phyloP scores from a whole-genome alignment of 2,888 invertebrate genomes.

The Campaea margaritaria region DNA sequence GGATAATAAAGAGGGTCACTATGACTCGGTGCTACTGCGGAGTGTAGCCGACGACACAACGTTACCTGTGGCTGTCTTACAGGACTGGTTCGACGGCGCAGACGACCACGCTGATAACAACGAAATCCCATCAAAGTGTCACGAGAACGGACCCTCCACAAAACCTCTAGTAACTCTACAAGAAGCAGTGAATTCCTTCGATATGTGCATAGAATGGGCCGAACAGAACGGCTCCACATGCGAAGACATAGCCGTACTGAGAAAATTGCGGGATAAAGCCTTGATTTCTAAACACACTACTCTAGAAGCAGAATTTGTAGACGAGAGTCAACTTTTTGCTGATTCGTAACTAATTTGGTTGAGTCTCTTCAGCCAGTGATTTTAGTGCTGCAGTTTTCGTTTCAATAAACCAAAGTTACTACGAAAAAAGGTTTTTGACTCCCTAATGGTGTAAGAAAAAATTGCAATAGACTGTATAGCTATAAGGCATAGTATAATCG shows the following conservation, averaged over 20 bases:
- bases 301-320: neutral
- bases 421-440: too few species aligned
- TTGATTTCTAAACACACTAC: constrained; percentile 6
- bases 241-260: constrained; percentile 17
- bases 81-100: constrained; percentile 22
- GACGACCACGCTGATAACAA: constrained; percentile 2
- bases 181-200: constrained; percentile 21
- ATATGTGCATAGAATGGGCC: constrained; percentile 24
- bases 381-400: too few species aligned
- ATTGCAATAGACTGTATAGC: too few species aligned
- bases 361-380: too few species aligned
- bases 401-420: too few species aligned
- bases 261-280: constrained; percentile 14
- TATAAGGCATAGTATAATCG: too few species aligned
- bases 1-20: constrained; percentile 1
- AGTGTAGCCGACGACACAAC: constrained; percentile 19
- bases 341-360: neutral
- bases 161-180: neutral
- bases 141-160: neutral
- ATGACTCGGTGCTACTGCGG: constrained; percentile 9
- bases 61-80: constrained; percentile 14
- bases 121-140: neutral
- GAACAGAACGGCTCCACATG: constrained; percentile 15
- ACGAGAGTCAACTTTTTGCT: constrained; percentile 11
- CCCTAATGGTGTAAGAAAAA: too few species aligned